Base-by-base conservation (phyloP, 92 coral and sea anemone species). In the Zoanthus sociatus region DNA sequence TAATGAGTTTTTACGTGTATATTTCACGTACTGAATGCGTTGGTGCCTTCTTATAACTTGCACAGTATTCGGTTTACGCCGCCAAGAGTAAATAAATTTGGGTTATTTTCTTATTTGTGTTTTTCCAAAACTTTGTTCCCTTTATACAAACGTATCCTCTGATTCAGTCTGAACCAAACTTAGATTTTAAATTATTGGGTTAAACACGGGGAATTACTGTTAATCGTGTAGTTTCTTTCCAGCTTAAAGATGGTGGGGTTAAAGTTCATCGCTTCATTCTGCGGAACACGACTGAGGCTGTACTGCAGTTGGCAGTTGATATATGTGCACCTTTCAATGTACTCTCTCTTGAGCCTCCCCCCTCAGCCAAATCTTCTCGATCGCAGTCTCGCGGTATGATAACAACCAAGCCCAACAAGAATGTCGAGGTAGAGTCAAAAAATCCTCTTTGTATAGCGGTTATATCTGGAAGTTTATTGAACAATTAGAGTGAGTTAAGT, bases 221-320 rank as follows among this genome's bases (percentile, higher is more conserved):
- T 51, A 71, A 17, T 7, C 11, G 79, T 51, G 48, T 56, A 11
- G 4, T 33, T 84, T 60, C 0, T 33, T 54, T 46, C 51, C 71
- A 92, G 94, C 88, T 89, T 20, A 86, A 56, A 46, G 94, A 90
- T 16, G 88, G 32, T 6, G 69, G 89, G 17, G 84, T 90, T 44
- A 87, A 84, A 85, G 87, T 93, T 18, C 96, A 94, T 82, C 94
- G 98, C 20, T 94, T 94, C 71, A 88, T 94, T 63, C 55, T 96
- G 66, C 78, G 86, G 37, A 96, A 95, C 89, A 93, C 99, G 86
- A 93, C 97, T n/a, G 93, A 95, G 73, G 96, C 98, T 18, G 88
- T 95, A 77, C 94, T 97, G 92, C 87, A 93, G 78, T 84, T 95
- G 83, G 66, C 81, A 1, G 74, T 94, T 20, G 88, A 87, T 64